Base-by-base conservation (phyloP, 2,113 vertebrate species). In the Crocuta crocuta region DNA sequence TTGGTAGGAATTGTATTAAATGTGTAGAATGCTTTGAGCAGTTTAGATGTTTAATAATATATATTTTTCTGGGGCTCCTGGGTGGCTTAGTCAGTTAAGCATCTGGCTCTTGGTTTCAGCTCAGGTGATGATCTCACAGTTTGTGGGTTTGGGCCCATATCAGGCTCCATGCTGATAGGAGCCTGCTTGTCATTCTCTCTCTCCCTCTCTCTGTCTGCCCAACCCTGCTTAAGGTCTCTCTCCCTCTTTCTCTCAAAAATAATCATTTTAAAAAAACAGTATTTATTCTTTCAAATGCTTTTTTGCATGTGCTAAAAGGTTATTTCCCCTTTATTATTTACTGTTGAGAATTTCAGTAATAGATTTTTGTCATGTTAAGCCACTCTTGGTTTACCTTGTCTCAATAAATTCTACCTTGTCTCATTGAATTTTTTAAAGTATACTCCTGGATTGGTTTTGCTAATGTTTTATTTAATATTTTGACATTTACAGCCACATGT, bases 381-480 rank as follows among this genome's bases (percentile, higher is more conserved):
- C 12, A 88, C 4, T 71, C 15, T 85, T 92, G 33, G 19, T 66
- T 31, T 93, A 13, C 6, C 39, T 39, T 39, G 39, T 39, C 39
- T 39, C 39, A 39, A 80, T 71, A 94, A 58, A 80, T 61, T 61
- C 10, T 89, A 48, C 21, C 24, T 80, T 83, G 13, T 35, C 45
- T 16, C 17, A 39, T 5, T 89, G 3, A 28, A 74, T 39, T 65
- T 45, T 79, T 53, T 33, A 53, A 68, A 63, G 48, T 73, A 50
- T 13, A 74, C 12, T 66, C 8, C 48, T 73, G 24, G 24, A 85
- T 13, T 68, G 31, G 58, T 85, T 4, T 24, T 88, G 45, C 10
- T 66, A 80, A 92, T 74, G 43, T 50, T 91, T 95, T 84, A 73
- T 43, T 94, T 48, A 85, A 80, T 58, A 28, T 83, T 90, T 85